Evolutionary conservation across 1,140 invertebrate genomes (phyloP), one percentile per base, ranked within the genome.

Genomic region (Dendroctonus valens): DNA sequence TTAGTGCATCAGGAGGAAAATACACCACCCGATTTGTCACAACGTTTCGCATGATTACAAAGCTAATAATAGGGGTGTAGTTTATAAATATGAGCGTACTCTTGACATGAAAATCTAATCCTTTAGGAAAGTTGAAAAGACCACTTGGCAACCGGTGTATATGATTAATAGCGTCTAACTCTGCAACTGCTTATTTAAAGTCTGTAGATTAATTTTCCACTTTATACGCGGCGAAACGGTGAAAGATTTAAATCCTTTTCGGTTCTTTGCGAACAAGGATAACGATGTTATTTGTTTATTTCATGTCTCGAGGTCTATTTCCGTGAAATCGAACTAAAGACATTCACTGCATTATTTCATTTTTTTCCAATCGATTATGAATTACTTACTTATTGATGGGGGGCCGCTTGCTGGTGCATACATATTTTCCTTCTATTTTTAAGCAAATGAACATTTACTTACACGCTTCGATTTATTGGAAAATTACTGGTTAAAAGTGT

Each of bases 221-320:
- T 59, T 59, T 59, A 59, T 59, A 48, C 57, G 57, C 57, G 57
- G 57, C 15, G 57, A 59, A 59, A 59, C 57, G 57, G 57, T 59
- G 57, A 59, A 59, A 59, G 57, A 59, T 59, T 59, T 59, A 59
- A 59, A 59, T 59, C 57, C 57, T 59, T 48, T 59, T 59, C 57
- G 57, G 57, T 59, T 59, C 57, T 48, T 59, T 46, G 42, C 42
- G 57, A 59, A 59, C 57, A 59, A 59, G 57, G 57, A 59, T 59
- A 59, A 59, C 57, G 57, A 59, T 59, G 57, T 59, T 59, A 59
- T 59, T 59, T 59, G 57, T 59, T 59, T 59, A 59, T 37, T 59
- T 59, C 7, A 59, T 59, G 57, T 59, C 57, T 59, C 57, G 57
- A 59, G 57, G 41, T 59, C 57, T 59, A 59, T 59, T 59, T 59